Evolutionary conservation across 2,888 invertebrate species (phyloP).

Genomic region (Platypus cylindrus): DNA sequence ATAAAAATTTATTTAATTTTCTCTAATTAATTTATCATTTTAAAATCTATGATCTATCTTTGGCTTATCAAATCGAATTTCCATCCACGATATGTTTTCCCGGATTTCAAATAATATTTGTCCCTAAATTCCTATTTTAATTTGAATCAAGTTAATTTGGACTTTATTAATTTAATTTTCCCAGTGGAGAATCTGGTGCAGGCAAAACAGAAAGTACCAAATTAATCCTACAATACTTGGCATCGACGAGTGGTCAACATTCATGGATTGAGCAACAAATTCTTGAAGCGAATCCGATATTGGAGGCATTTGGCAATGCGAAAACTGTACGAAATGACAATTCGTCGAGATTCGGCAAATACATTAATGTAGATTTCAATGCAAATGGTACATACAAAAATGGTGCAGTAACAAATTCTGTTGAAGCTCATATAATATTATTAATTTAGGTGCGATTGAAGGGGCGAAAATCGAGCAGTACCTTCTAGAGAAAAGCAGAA

Average conservation of each 20-base stretch:
- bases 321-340: conserved; percentile 93
- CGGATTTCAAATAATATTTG: too few species aligned
- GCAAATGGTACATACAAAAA: conserved; percentile 55
- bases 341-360: conserved; percentile 92
- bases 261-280: conserved; percentile 98
- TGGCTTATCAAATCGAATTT: too few species aligned
- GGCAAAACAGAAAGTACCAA: conserved; percentile 96
- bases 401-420: too few species aligned
- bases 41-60: too few species aligned
- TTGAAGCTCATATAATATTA: too few species aligned
- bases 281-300: conserved; percentile 88
- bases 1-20: too few species aligned
- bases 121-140: too few species aligned
- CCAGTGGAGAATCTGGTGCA: conserved; percentile 88
- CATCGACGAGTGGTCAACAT: conserved; percentile 87
- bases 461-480: conserved; percentile 93
- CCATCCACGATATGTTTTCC: too few species aligned
- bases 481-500: conserved; percentile 83
- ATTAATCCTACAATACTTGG: conserved; percentile 82
- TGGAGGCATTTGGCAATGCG: conserved; percentile 96
- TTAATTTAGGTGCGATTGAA: conserved; percentile 54
- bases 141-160: too few species aligned
- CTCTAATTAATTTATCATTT: too few species aligned
- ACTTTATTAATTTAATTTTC: too few species aligned
- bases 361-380: conserved; percentile 41